Evolutionary conservation across 1,140 invertebrate genomes (phyloP), one percentile per base, ranked within the genome.

Genomic region (Chrysoperla carnea): DNA sequence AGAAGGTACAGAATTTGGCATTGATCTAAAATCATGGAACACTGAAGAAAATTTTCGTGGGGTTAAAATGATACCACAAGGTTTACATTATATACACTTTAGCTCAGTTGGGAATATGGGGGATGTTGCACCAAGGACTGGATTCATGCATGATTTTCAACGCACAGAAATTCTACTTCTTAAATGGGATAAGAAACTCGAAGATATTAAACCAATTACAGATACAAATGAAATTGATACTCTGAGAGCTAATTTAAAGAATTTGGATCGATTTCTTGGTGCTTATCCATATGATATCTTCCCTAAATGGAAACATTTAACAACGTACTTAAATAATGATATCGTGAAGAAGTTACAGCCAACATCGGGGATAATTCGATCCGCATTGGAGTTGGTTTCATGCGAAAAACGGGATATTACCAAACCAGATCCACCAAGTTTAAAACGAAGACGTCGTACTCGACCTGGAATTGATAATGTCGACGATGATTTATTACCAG

Each of bases 61-160:
- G 11, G 73, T 99, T 31, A 99, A 98, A 74, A 95, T 99, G 91
- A 97, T 99, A 48, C 94, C 94, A 1, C 88, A 90, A 11, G 95
- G 95, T 13, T 62, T 96, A 42, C 95, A 99, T 66, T 98, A 85
- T 58, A 68, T 98, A 7, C 87, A 90, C 64, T 95, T 86, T 58
- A 92, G 87, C 45, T 62, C 67, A 41, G 61, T 67, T 1, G 69
- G 63, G 45, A 66, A 68, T 47, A 59, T 59, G n/a, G 69, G 68
- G 4, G 68, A 71, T 49, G 48, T 57, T 6, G 62, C 66, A 4
- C 68, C 69, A 0, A 61, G 90, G 53, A 77, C 81, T 42, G 93
- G 93, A 15, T 96, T 97, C 55, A 84, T 95, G 54, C 78, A 95
- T 56, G 71, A 74, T 54, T 97, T 98, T 56, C 66, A 78, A 48